phyloP scores from a whole-genome alignment of 2,113 vertebrate species.

The Perca flavescens region DNA sequence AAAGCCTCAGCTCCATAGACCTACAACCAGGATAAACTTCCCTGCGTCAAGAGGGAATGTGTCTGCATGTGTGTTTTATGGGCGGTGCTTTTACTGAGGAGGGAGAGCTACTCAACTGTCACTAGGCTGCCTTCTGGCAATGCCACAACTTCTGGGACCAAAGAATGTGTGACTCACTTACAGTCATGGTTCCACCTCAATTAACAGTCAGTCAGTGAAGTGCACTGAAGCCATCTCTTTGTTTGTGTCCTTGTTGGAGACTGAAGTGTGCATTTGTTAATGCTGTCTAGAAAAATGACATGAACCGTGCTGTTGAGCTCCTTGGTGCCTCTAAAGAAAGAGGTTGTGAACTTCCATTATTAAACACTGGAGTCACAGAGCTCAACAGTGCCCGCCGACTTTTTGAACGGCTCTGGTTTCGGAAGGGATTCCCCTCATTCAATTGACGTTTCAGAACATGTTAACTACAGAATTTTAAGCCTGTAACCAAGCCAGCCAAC shows the following conservation, averaged over 20 bases:
- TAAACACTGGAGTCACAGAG: too few relatives aligned
- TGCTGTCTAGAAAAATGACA: slow-evolving; percentile 17
- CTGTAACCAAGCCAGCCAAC: too few relatives aligned
- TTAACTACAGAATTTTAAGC: too few relatives aligned
- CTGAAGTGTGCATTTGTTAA: slow-evolving; percentile 6
- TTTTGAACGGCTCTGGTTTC: too few relatives aligned
- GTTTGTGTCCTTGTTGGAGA: slow-evolving; percentile 37
- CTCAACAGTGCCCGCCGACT: too few relatives aligned
- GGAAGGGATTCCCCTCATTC: too few relatives aligned
- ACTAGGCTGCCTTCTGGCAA: slow-evolving; percentile 52
- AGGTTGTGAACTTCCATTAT: not conserved
- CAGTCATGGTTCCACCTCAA: slow-evolving; percentile 51
- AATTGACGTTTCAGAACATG: too few relatives aligned
- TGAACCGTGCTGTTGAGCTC: not conserved
- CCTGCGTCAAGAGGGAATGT: slow-evolving; percentile 12
- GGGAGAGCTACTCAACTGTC: slow-evolving; percentile 47
- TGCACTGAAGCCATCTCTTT: slow-evolving; percentile 25
- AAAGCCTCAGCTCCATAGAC: slow-evolving; percentile 43
- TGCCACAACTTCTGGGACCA: slow-evolving; percentile 48
- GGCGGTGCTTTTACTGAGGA: slow-evolving; percentile 1
- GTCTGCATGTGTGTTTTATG: not conserved
- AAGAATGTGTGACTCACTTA: slow-evolving; percentile 47
- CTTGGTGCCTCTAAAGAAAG: not conserved
- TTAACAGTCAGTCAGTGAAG: slow-evolving; percentile 46
- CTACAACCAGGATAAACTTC: slow-evolving; percentile 38